These are phyloP conservation scores for Drosophila persimilis DNA, from an alignment of 1,140 invertebrate genomes.

Conservation along the genomic window DNA sequence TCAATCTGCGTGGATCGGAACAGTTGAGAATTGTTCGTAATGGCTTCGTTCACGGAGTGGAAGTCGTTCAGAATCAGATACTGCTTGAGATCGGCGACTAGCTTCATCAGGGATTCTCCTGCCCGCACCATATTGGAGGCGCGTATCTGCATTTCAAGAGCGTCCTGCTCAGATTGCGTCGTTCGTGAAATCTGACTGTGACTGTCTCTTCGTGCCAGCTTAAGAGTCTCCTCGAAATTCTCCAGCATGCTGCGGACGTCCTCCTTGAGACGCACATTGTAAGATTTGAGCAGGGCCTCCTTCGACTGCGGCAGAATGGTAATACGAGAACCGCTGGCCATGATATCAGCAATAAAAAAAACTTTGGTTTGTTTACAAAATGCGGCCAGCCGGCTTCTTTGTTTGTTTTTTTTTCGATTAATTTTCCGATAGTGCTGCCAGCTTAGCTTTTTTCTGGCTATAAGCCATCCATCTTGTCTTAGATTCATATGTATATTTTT, in stretches of 20 bases:
- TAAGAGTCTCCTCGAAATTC: conserved; percentile 98
- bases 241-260: conserved; percentile 98
- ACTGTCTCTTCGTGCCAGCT: conserved; percentile 94
- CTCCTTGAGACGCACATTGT: conserved; percentile 95
- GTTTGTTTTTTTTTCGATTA: too few relatives aligned
- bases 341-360: background rate
- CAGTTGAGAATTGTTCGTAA: conserved; percentile 93
- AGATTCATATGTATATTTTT: too few relatives aligned
- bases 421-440: too few relatives aligned
- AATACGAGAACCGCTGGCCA: conserved; percentile 78
- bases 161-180: conserved; percentile 96
- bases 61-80: conserved; percentile 98
- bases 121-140: conserved; percentile 97
- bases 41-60: conserved; percentile 97
- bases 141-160: conserved; percentile 97
- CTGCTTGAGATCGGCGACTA: conserved; percentile 97
- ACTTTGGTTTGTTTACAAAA: too few relatives aligned
- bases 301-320: conserved; percentile 87
- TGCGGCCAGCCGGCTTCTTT: too few relatives aligned
- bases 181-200: conserved; percentile 93
- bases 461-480: too few relatives aligned
- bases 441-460: too few relatives aligned
- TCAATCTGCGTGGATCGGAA: conserved; percentile 94
- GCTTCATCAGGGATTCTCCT: conserved; percentile 96
- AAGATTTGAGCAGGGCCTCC: conserved; percentile 96